Evolutionary conservation across 2,888 invertebrate species (phyloP).

Genomic region (Cheilosia vernalis): DNA sequence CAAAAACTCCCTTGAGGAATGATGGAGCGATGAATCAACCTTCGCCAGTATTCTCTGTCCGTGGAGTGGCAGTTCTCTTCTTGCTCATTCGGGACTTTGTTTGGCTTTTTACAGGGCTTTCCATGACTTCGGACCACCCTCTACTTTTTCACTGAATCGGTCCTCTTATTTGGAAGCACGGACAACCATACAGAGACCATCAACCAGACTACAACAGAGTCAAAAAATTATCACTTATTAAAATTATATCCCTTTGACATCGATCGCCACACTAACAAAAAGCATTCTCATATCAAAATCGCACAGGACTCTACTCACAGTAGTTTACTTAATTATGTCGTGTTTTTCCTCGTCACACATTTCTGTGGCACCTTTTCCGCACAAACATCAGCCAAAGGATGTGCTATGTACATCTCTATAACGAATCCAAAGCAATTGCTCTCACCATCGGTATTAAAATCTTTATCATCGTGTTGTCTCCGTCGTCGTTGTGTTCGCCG

Average conservation of each 20-base stretch:
- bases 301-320: background rate
- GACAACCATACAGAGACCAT: background rate
- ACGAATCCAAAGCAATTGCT: conserved; percentile 26
- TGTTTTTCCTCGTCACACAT: background rate
- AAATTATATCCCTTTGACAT: too few species aligned
- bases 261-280: too few species aligned
- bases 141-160: too few species aligned
- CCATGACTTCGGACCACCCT: too few species aligned
- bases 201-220: too few species aligned
- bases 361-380: background rate
- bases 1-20: too few species aligned
- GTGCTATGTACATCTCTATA: conserved; percentile 31
- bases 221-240: background rate
- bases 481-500: conserved; percentile 15
- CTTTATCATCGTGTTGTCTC: conserved; percentile 43
- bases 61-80: too few species aligned
- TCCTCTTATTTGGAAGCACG: too few species aligned
- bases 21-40: too few species aligned
- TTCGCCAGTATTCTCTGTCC: too few species aligned
- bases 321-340: background rate
- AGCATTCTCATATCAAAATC: background rate
- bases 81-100: too few species aligned
- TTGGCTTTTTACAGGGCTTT: too few species aligned
- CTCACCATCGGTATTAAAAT: conserved; percentile 55
- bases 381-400: background rate